phyloP scores from a whole-genome alignment of 1,140 invertebrate species.

The Leptinotarsa defecta region DNA sequence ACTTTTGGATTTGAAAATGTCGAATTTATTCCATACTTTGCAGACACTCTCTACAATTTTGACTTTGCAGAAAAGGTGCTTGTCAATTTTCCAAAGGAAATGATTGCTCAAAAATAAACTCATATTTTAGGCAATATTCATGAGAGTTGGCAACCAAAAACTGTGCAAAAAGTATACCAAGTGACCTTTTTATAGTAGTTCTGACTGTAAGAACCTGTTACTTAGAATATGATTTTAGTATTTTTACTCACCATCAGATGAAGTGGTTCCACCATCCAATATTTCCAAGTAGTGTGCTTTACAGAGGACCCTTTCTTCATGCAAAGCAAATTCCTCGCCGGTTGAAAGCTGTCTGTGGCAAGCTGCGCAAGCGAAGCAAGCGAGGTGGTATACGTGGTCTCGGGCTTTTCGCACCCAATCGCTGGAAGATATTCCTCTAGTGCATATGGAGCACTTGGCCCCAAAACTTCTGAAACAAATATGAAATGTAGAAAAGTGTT shows the following conservation, averaged over 20 bases:
- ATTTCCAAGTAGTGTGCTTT: constrained; percentile 96
- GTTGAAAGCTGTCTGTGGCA: constrained; percentile 96
- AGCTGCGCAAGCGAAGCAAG: constrained; percentile 97
- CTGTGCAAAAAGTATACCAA: background rate
- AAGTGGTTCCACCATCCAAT: constrained; percentile 86
- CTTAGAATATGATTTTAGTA: background rate
- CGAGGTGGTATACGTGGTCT: constrained; percentile 94
- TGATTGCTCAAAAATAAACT: too few species aligned
- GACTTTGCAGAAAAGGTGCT: too few species aligned
- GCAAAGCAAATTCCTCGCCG: constrained; percentile 95
- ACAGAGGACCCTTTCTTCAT: constrained; percentile 90
- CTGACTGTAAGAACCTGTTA: background rate
- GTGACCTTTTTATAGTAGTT: too few species aligned
- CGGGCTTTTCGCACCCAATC: constrained; percentile 97
- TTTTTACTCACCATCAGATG: constrained; percentile 73
- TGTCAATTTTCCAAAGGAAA: too few species aligned
- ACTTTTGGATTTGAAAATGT: too few species aligned
- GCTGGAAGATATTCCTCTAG: constrained; percentile 85
- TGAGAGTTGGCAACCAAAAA: background rate
- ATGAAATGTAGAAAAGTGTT: background rate
- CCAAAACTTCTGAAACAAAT: constrained; percentile 85
- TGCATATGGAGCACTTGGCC: constrained; percentile 95
- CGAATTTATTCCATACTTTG: too few species aligned
- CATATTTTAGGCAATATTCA: too few species aligned
- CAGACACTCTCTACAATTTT: too few species aligned